phyloP scores from a whole-genome alignment of 2,797 vertebrate genomes.

The Sternotherus odoratus region DNA sequence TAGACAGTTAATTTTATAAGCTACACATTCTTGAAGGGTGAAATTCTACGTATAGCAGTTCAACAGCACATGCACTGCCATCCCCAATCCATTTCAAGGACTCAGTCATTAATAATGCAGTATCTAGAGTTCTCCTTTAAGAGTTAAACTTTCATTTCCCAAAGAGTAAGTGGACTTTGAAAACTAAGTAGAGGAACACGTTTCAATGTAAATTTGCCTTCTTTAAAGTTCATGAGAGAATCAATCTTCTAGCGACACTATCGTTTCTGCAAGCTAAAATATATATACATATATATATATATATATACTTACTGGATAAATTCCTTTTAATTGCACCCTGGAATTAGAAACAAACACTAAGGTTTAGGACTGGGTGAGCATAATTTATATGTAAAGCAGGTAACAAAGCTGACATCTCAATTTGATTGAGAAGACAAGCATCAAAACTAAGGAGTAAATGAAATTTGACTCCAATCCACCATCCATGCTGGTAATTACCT shows the following conservation, averaged over 20 bases:
- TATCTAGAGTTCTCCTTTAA: neutral
- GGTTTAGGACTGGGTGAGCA: constrained; percentile 60
- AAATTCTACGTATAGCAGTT: neutral
- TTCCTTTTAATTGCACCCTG: constrained; percentile 96
- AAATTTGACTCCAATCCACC: neutral
- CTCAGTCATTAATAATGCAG: neutral
- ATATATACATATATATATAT: constrained; percentile 67
- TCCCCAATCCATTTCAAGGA: neutral
- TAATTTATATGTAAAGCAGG: neutral
- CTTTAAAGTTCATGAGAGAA: neutral
- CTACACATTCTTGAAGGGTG: neutral
- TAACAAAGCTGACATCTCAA: constrained; percentile 23
- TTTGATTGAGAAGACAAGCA: constrained; percentile 9
- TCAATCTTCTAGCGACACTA: neutral
- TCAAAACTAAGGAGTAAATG: neutral
- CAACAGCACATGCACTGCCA: neutral
- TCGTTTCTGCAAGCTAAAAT: constrained; percentile 47
- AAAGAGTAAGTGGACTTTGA: constrained; percentile 15
- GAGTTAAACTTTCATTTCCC: constrained; percentile 39
- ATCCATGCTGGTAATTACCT: accelerated
- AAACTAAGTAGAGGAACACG: neutral
- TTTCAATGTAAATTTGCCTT: neutral
- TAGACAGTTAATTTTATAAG: neutral
- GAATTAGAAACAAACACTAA: constrained; percentile 81
- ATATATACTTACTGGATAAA: constrained; percentile 93